phyloP scores from a whole-genome alignment of 2,888 invertebrate species.

The Myopa tessellatipennis region DNA sequence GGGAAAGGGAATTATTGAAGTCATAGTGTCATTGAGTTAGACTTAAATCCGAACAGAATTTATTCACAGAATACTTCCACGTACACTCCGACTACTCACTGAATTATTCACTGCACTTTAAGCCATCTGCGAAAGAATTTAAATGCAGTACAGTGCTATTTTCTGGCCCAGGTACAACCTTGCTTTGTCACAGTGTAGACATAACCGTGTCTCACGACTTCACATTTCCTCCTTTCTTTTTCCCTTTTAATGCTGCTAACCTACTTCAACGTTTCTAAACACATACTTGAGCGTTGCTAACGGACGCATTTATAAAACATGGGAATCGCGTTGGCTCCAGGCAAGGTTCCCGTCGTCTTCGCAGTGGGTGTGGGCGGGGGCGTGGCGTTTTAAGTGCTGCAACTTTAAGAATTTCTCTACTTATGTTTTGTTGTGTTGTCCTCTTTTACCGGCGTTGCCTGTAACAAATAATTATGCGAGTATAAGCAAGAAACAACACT shows the following conservation, averaged over 20 bases:
- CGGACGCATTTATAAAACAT: constrained; percentile 27
- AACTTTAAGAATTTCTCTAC: too few species aligned
- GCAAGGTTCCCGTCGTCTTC: constrained; percentile 25
- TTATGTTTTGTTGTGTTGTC: neutral
- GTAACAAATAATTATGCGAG: constrained; percentile 25
- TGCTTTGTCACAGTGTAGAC: too few species aligned
- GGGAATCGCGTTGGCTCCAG: constrained; percentile 30
- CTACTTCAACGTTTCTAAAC: constrained; percentile 10
- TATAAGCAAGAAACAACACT: constrained; percentile 4
- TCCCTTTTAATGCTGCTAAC: constrained; percentile 2
- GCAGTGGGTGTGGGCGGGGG: neutral
- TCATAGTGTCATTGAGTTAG: too few species aligned
- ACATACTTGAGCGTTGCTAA: neutral
- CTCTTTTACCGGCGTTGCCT: constrained; percentile 9
- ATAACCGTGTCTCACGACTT: too few species aligned
- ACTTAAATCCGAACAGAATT: too few species aligned
- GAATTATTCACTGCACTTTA: too few species aligned
- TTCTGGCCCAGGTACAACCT: too few species aligned
- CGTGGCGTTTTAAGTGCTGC: neutral
- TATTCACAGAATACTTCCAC: too few species aligned
- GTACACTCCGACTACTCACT: too few species aligned
- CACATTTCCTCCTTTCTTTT: neutral
- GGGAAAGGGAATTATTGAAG: too few species aligned
- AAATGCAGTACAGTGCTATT: too few species aligned
- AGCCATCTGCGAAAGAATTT: too few species aligned